Evolutionary conservation across 2,113 vertebrate species (phyloP), one percentile per base, ranked within the genome.

Genomic region (Gallinago paraguaiae): DNA sequence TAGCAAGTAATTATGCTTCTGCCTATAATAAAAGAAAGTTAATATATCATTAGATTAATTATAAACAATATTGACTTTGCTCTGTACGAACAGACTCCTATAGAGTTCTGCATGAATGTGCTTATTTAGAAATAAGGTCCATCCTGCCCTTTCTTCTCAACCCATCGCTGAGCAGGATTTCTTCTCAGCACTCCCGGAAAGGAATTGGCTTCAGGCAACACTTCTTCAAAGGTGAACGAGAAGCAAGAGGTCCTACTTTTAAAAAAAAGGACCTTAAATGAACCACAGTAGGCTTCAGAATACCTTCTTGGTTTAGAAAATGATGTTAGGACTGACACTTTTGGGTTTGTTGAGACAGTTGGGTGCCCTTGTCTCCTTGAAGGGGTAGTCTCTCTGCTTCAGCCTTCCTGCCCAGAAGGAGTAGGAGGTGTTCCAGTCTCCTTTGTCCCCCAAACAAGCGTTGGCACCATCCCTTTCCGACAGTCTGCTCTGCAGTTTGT

Each of bases 1-100:
- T 45, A 87, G 31, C 43, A 90, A 92, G 86, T 17, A 78, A 71
- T 94, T 95, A 90, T 22, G 37, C 28, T 92, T 92, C 83, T 80
- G 76, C 61, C 72, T 74, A 37, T 50, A 81, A 83, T 41, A 91
- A 72, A 79, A 80, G 19, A 39, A 53, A 79, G 75, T 41, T 78
- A 63, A 84, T 61, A 39, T 91, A 57, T 76, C 17, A 59, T 96
- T 93, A 88, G 19, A 7, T 77, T 88, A 88, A 70, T 88, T 90
- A 90, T 57, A 72, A 94, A 85, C 57, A 82, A 20, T 64, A 78
- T 70, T 72, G 61, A 45, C 41, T 92, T 79, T 69, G 20, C 33
- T 78, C 20, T 83, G 19, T 86, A 68, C 41, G 60, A 80, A 81
- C 33, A 81, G 39, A 78, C 33, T 69, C 14, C n/a, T 51, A 31